Percentiles rank a stretch among this genome's conserved stretches.
phyloP scores from a whole-genome alignment of 2,888 invertebrate genomes.

The Acrobeloides nanus region DNA sequence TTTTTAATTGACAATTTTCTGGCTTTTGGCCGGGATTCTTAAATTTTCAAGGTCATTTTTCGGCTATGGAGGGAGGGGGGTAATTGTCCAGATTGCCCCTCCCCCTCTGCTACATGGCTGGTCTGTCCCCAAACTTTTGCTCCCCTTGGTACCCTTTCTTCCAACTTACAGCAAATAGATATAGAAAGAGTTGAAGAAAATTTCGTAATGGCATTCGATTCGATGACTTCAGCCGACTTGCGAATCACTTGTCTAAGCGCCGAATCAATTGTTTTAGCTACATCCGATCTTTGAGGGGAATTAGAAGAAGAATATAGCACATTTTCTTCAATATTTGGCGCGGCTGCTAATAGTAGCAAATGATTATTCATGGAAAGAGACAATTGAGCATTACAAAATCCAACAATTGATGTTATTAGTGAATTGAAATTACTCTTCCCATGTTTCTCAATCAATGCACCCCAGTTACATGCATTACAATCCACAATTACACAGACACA shows the following conservation, averaged over 20 bases:
- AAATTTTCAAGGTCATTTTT: too few species aligned
- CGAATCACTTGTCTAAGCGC: neutral
- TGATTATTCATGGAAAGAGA: slow-evolving; percentile 19
- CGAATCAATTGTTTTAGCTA: slow-evolving; percentile 2
- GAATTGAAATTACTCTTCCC: slow-evolving; percentile 9
- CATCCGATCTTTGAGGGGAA: neutral
- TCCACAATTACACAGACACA: slow-evolving; percentile 16
- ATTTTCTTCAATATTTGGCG: slow-evolving; percentile 15
- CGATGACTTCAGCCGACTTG: neutral
- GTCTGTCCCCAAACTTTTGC: too few species aligned
- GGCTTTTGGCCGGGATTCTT: too few species aligned
- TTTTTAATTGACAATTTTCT: too few species aligned
- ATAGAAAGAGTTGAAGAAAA: slow-evolving; percentile 4
- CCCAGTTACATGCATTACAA: slow-evolving; percentile 24
- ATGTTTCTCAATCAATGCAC: slow-evolving; percentile 11
- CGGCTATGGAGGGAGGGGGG: too few species aligned
- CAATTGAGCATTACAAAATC: slow-evolving; percentile 20
- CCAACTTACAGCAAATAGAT: slow-evolving; percentile 11
- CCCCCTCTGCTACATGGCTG: too few species aligned
- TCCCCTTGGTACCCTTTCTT: too few species aligned
- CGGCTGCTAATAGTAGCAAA: slow-evolving; percentile 16
- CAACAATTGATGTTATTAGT: slow-evolving; percentile 17
- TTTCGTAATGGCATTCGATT: slow-evolving; percentile 4
- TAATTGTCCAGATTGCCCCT: too few species aligned
- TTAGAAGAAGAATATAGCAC: slow-evolving; percentile 17